These are phyloP conservation scores for Hirundichthys speculiger DNA, from an alignment of 2,113 vertebrate genomes.

Conservation along the genomic window DNA sequence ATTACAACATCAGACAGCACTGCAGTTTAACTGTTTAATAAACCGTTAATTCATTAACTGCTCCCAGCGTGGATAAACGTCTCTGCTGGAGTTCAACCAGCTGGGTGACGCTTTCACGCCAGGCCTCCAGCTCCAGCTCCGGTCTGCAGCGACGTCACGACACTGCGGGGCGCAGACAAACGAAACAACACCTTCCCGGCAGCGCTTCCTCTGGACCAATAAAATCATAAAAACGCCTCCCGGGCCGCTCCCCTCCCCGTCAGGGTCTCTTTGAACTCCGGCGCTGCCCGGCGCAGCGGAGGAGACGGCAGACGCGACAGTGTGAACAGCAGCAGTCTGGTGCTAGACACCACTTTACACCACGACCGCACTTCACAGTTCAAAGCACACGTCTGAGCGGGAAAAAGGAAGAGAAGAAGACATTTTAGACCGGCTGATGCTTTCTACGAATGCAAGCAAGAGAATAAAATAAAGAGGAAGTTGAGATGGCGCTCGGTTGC, in stretches of 20 bases:
- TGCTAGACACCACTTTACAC: slow-evolving; percentile 74
- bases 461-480: too few species aligned
- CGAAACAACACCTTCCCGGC: slow-evolving; percentile 70
- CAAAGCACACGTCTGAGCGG: slow-evolving; percentile 52
- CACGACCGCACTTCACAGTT: slow-evolving; percentile 58
- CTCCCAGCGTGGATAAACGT: too few species aligned
- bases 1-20: too few species aligned
- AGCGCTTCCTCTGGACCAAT: slow-evolving; percentile 76
- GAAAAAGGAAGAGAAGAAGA: slow-evolving; percentile 54
- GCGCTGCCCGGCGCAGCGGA: slow-evolving; percentile 59
- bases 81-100: too few species aligned
- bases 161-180: slow-evolving; percentile 39
- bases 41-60: too few species aligned
- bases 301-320: slow-evolving; percentile 70
- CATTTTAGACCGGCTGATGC: too few species aligned
- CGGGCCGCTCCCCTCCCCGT: slow-evolving; percentile 54
- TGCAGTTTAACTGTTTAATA: too few species aligned
- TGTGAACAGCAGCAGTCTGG: slow-evolving; percentile 77
- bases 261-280: slow-evolving; percentile 66
- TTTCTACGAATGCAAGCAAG: too few species aligned
- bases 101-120: too few species aligned
- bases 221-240: slow-evolving; percentile 81
- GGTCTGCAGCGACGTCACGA: slow-evolving; percentile 31
- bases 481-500: slow-evolving; percentile 34
- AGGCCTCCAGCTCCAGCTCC: too few species aligned